A percentile compares a stretch with the other conserved stretches of the same genome.
Evolutionary conservation across 2,888 invertebrate species (phyloP).

Genomic region (Drosophila multiciliata): DNA sequence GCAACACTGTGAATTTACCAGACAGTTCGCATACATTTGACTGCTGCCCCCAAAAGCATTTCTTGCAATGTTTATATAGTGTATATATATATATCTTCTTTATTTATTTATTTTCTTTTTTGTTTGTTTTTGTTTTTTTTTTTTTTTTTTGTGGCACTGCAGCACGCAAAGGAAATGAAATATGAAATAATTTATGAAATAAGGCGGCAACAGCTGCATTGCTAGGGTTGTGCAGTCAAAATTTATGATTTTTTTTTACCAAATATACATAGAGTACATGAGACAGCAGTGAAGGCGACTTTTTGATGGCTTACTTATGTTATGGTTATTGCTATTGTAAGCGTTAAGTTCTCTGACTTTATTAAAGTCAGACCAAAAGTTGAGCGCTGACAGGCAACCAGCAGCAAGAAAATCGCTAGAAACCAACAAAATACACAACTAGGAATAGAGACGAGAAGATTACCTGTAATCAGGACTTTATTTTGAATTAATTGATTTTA

Average conservation of each 20-base stretch:
- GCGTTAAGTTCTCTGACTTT: constrained; percentile 33
- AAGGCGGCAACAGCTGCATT: constrained; percentile 16
- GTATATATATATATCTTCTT: constrained; percentile 11
- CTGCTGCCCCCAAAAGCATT: constrained; percentile 16
- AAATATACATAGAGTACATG: constrained; percentile 11
- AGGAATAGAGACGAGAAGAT: neutral
- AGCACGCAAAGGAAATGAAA: constrained; percentile 72
- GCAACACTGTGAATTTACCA: constrained; percentile 49
- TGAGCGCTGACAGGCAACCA: constrained; percentile 24
- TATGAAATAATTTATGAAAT: constrained; percentile 74
- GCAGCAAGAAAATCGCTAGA: constrained; percentile 10
- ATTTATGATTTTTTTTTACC: constrained; percentile 37
- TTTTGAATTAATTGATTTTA: neutral
- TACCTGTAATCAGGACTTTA: neutral
- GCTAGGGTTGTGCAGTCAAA: constrained; percentile 29
- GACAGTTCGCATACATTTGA: constrained; percentile 40
- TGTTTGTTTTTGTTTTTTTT: neutral
- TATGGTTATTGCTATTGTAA: constrained; percentile 46
- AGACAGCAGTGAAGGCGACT: constrained; percentile 19
- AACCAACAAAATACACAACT: constrained; percentile 4
- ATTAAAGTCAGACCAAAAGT: constrained; percentile 38
- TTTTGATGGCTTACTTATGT: constrained; percentile 57
- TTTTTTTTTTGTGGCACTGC: constrained; percentile 39
- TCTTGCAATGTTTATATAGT: constrained; percentile 14
- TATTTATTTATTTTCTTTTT: constrained; percentile 20